Base-by-base conservation (phyloP, 2,888 invertebrate genomes). In the Gisinianus flammeolus region DNA sequence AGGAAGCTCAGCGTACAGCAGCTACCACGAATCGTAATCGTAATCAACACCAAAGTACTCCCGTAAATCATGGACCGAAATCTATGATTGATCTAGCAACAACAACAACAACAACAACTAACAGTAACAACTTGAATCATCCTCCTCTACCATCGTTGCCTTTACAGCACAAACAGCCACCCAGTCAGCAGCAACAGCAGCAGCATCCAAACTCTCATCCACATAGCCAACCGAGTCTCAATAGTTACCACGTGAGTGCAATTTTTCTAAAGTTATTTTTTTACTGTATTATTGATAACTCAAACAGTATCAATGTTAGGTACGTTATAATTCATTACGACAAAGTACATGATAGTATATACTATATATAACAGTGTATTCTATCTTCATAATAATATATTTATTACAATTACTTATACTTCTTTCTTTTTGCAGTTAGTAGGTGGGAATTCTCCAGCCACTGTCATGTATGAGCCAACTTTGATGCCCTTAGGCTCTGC, bases 221-320 rank as follows among this genome's bases (percentile, higher is more conserved):
- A 74, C 73, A 70, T 28, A 79, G 79, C 71, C 82, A 80, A 58
- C 81, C 81, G 78, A 83, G 83, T 81, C 81, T 83, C 80, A 81
- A 83, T 78, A 82, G 79, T 82, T 83, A 83, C 79, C 83, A 83
- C 78, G 79, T 83, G 76, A 81, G 81, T 71, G 82, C 81, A 52
- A 80, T 78, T 76, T 67, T 83, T 76, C 81, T 82, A 70, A 81
- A 76, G n/a, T n/a, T n/a, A n/a, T n/a, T n/a, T n/a, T n/a, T n/a
- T n/a, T n/a, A n/a, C n/a, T n/a, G n/a, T n/a, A n/a, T n/a, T n/a
- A n/a, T n/a, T n/a, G n/a, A n/a, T n/a, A n/a, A n/a, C n/a, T n/a
- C n/a, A n/a, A n/a, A n/a, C n/a, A n/a, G n/a, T n/a, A n/a, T n/a
- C n/a, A n/a, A n/a, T n/a, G n/a, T n/a, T n/a, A n/a, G n/a, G n/a